Conservation (phyloP, 2,113 vertebrate genomes). For the Pycnonotus jocosus region DNA sequence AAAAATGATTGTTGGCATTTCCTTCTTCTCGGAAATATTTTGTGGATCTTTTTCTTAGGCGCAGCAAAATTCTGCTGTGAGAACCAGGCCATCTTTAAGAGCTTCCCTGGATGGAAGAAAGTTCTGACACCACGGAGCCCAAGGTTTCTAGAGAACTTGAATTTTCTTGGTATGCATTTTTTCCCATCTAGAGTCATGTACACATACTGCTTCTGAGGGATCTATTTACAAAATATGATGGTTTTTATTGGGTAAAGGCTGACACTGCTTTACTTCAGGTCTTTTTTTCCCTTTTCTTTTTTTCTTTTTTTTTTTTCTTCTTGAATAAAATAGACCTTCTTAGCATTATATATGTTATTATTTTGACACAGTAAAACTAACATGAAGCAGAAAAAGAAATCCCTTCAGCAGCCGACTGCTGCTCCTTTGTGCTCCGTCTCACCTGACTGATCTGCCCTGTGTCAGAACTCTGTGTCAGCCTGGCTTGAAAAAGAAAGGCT, state of each 20-base stretch:
- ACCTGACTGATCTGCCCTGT: background rate
- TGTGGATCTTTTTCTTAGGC: background rate
- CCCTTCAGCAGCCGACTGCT: background rate
- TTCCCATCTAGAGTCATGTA: fast-evolving
- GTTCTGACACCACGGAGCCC: background rate
- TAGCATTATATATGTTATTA: background rate
- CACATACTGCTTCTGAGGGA: background rate
- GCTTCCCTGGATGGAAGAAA: background rate
- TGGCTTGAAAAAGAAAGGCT: background rate
- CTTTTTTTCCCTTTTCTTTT: background rate
- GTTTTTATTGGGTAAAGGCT: background rate
- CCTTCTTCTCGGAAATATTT: background rate
- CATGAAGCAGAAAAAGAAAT: background rate
- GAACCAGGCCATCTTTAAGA: background rate
- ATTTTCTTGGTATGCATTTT: background rate
- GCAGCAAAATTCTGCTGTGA: background rate
- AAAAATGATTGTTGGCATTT: background rate
- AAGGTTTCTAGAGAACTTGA: background rate
- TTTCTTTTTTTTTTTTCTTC: background rate
- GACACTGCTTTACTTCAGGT: background rate
- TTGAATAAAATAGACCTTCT: background rate
- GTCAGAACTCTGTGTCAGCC: background rate
- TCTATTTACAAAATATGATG: background rate
- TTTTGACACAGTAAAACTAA: background rate
- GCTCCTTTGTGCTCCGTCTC: background rate